phyloP scores from a whole-genome alignment of 2,113 vertebrate species.

The Symphodus melops region DNA sequence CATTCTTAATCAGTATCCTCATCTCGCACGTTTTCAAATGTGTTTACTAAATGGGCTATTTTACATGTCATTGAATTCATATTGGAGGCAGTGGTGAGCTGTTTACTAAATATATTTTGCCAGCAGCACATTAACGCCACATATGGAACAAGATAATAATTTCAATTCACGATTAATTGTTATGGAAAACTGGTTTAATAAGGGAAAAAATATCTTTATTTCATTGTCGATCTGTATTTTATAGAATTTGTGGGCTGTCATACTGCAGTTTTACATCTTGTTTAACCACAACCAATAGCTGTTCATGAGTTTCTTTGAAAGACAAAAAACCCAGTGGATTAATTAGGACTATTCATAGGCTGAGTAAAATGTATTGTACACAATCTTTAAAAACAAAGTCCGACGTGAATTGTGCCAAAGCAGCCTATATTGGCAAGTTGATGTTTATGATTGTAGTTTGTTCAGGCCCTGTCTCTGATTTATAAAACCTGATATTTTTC shows the following conservation, averaged over 20 bases:
- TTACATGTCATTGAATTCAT: not conserved
- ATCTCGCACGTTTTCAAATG: not conserved
- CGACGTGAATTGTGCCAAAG: not conserved
- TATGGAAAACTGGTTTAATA: not conserved
- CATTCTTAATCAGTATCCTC: slow-evolving; percentile 2
- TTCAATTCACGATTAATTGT: not conserved
- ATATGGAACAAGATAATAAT: not conserved
- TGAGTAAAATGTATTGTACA: no score
- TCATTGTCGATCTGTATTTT: not conserved
- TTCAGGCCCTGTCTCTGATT: slow-evolving; percentile 9
- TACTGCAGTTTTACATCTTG: slow-evolving; percentile 36
- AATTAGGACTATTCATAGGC: not conserved
- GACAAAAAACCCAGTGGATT: not conserved
- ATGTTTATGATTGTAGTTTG: not conserved
- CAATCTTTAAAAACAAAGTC: no score
- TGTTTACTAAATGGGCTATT: not conserved
- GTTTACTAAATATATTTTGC: not conserved
- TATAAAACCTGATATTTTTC: not conserved
- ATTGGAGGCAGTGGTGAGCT: not conserved
- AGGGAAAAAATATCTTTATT: not conserved
- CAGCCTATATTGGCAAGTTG: not conserved
- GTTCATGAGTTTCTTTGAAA: not conserved
- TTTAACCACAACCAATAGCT: not conserved
- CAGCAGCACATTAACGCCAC: not conserved
- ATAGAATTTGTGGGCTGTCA: not conserved